Evolutionary conservation across 2,113 vertebrate genomes (phyloP), one percentile per base, ranked within the genome.

Genomic region (Polypterus bichir): DNA sequence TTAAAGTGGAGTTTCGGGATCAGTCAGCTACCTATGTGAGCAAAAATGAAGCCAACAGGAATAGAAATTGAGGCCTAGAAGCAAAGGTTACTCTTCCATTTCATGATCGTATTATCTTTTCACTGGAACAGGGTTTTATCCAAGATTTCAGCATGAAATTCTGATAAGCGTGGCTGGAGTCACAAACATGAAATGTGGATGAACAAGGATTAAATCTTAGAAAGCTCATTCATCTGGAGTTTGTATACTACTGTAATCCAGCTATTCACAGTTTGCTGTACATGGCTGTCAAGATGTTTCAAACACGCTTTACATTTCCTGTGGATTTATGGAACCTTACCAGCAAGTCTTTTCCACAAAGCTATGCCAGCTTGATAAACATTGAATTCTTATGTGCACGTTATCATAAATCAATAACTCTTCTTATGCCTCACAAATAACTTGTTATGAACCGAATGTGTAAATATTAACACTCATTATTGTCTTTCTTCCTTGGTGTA

Each of bases 81-180:
- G 60, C 55, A 49, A 80, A 75, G 75, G 70, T 73, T 75, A 71
- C 72, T 79, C 74, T 77, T 77, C 70, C 76, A 66, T 78, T 74
- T 71, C 77, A 61, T 64, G 69, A 63, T 60, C 47, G 69, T 66
- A 71, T 80, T 72, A 81, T 83, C 77, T 78, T 48, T 77, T 79
- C 76, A 80, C 75, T 60, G 69, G 63, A 64, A 67, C 65, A 60
- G 65, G 60, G 74, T 69, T 81, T 82, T 76, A 71, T 77, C 72
- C 76, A 69, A 72, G 78, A 75, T 65, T 73, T 64, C 54, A 54
- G 69, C 75, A 70, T 83, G 82, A 84, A 85, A 85, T 81, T 79
- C 76, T 65, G 46, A 72, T 79, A 79, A 79, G 81, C 73, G 62
- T 76, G 69, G 78, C 75, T 47, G 74, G 71, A 76, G 71, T 73